Base-by-base conservation (phyloP, 2,888 invertebrate genomes). In the Acleris literana region DNA sequence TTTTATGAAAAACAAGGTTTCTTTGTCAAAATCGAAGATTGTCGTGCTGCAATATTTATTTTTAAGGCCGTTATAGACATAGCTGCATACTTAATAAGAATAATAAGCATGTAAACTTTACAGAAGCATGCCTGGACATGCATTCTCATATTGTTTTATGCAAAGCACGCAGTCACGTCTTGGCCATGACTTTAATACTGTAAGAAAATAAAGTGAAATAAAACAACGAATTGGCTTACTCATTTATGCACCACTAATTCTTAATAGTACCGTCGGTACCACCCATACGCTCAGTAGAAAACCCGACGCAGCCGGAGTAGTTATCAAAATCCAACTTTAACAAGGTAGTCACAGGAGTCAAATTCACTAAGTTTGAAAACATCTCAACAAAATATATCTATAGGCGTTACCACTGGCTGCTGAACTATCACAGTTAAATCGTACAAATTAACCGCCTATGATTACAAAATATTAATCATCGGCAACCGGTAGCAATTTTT, bases 191-290 rank as follows among this genome's bases (percentile, higher is more conserved):
- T 13, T 39, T 39, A 39, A 4, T 0, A 0, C 39, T 39, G 39
- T 39, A 39, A 33, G 33, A 3, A 39, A 39, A 39, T 39, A 39
- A 39, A 39, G 39, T 39, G 39, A 84, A 80, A 82, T 77, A 58
- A 69, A 69, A 78, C 68, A 64, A 22, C 59, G 1, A 6, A 39
- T 73, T 75, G 64, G 71, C 81, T 81, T 83, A 80, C 79, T 81
- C 78, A 77, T 84, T 86, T 85, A 86, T 83, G 85, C 84, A 85
- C 81, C 85, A 81, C 78, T 73, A 78, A 73, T 75, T 78, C 77
- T 77, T 76, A 67, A 66, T 39, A 56, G 53, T 60, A 55, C 53
- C 53, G 54, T 46, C 44, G 61, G 67, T 62, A 77, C 66, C 74
- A 75, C 78, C 78, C 80, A 79, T 70, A 67, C 77, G 77, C 74